Conservation (phyloP, 2,113 vertebrate species). For the Campylomormyrus numenius region DNA sequence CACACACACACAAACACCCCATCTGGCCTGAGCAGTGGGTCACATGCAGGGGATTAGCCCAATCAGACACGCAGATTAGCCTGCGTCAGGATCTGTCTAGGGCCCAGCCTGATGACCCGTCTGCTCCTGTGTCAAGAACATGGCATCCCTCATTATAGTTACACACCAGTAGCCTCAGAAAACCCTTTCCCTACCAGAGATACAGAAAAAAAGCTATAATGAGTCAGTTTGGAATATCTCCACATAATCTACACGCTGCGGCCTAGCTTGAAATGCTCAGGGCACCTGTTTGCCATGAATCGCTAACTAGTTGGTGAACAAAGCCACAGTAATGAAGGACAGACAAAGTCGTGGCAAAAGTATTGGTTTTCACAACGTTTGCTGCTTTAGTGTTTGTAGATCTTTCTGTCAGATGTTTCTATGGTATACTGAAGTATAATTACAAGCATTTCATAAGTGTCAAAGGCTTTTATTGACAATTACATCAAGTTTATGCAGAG, state of each 20-base stretch:
- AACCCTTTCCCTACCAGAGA: background rate
- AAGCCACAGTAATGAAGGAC: background rate
- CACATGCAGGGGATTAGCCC: conserved; percentile 48
- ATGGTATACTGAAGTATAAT: too few relatives aligned
- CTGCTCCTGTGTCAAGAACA: conserved; percentile 3
- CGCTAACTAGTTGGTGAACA: background rate
- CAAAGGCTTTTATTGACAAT: too few relatives aligned
- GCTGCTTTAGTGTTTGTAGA: too few relatives aligned
- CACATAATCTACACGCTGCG: background rate
- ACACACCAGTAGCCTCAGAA: background rate
- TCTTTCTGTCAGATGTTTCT: too few relatives aligned
- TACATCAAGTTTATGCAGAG: too few relatives aligned
- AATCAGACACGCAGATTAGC: conserved; percentile 57
- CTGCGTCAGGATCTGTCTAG: conserved; percentile 30
- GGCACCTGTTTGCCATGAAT: background rate
- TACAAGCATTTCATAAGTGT: too few relatives aligned
- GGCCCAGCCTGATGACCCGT: background rate
- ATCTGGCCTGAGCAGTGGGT: conserved; percentile 16
- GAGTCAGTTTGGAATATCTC: background rate
- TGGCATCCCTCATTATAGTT: background rate
- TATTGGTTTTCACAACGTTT: too few relatives aligned
- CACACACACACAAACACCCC: background rate
- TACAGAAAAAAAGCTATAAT: background rate
- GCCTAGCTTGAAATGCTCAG: background rate
- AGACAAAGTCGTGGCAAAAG: background rate